These are phyloP conservation scores for Cylloceria caligata DNA, from an alignment of 2,888 invertebrate genomes.

Conservation along the genomic window DNA sequence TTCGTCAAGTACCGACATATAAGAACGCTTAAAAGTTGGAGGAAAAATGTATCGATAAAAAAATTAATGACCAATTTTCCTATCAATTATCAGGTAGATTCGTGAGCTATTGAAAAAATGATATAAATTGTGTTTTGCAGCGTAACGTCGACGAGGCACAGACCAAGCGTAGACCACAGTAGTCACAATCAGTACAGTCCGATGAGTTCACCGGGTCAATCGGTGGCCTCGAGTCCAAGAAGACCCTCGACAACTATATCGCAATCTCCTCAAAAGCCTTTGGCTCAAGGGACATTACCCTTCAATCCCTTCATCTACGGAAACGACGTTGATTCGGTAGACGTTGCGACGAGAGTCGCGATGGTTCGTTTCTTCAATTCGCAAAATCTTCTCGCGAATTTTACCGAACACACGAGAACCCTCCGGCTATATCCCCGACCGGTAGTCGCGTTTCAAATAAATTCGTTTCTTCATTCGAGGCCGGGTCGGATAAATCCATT, in stretches of 20 bases:
- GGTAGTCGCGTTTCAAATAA: constrained; percentile 99
- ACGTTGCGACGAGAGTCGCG: constrained; percentile 98
- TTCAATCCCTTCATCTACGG: constrained; percentile 96
- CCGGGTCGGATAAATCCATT: constrained; percentile 93
- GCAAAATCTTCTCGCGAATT: constrained; percentile 97
- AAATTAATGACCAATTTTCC: background rate
- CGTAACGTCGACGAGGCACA: constrained; percentile 83
- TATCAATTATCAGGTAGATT: background rate
- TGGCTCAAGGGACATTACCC: constrained; percentile 70
- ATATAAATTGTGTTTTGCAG: constrained; percentile 72
- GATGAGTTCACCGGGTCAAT: constrained; percentile 82
- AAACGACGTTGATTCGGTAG: constrained; percentile 98
- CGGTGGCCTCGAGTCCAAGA: constrained; percentile 78
- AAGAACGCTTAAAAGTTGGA: too few species aligned
- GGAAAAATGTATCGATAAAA: too few species aligned
- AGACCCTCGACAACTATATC: constrained; percentile 83
- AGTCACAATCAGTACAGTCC: constrained; percentile 69
- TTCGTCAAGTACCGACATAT: too few species aligned
- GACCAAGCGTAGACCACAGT: constrained; percentile 77
- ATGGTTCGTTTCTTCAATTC: constrained; percentile 99
- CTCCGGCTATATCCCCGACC: constrained; percentile 98
- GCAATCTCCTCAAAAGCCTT: constrained; percentile 75
- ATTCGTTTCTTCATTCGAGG: constrained; percentile 97
- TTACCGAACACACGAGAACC: constrained; percentile 98
- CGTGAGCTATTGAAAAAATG: background rate